phyloP scores from a whole-genome alignment of 2,888 invertebrate species.

The Acronicta psi region DNA sequence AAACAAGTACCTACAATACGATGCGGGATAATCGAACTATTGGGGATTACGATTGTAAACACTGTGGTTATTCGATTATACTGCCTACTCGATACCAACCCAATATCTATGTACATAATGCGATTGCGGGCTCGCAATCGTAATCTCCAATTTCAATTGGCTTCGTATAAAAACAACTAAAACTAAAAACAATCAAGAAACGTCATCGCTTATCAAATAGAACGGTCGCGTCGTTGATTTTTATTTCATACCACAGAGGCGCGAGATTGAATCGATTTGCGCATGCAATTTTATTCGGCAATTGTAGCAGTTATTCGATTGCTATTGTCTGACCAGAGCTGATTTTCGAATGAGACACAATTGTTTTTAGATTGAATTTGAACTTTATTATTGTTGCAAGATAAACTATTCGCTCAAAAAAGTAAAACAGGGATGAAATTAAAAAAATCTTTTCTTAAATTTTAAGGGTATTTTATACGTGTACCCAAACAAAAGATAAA shows the following conservation, averaged over 20 bases:
- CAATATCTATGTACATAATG: constrained; percentile 7
- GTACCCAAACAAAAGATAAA: no score
- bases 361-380: constrained; percentile 22
- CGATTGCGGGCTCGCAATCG: constrained; percentile 6
- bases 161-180: constrained; percentile 1
- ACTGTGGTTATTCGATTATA: neutral
- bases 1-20: neutral
- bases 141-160: constrained; percentile 23
- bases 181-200: constrained; percentile 13
- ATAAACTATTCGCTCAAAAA: no score
- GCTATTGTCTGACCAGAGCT: constrained; percentile 21
- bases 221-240: constrained; percentile 24
- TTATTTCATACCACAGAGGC: constrained; percentile 26
- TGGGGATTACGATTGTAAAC: no score
- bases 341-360: constrained; percentile 16
- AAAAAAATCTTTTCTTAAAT: neutral
- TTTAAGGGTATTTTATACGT: no score
- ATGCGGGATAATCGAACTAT: no score
- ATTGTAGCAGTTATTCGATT: constrained; percentile 34
- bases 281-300: constrained; percentile 28
- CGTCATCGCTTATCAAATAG: constrained; percentile 33
- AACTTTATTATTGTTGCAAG: neutral
- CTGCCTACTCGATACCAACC: constrained; percentile 1
- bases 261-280: constrained; percentile 22
- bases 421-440: no score